Evolutionary conservation across 2,113 vertebrate genomes (phyloP), one percentile per base, ranked within the genome.

Genomic region (Daboia siamensis): DNA sequence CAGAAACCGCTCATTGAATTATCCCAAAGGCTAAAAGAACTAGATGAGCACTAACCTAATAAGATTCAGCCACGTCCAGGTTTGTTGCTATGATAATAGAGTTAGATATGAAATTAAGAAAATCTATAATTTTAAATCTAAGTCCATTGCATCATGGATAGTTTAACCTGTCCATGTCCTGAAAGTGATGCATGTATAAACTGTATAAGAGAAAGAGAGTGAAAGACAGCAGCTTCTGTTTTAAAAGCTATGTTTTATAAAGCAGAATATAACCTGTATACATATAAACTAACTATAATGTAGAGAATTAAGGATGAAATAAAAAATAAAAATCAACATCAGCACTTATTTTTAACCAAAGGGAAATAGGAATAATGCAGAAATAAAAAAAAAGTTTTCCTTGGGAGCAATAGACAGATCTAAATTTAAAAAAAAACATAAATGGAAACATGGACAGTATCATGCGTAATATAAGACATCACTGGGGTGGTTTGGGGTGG

Each of bases 1-100:
- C 90, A 93, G 93, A 56, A 93, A 91, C 87, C 48, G 87, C 74
- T 93, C 74, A 74, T 91, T 93, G 87, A 93, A 91, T 91, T 91
- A 93, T 69, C 93, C 87, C 29, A 86, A 93, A 93, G 91, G 74
- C 93, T 91, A 93, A 91, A 91, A 93, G 87, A 89, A 55, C 90
- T 89, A 91, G 90, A 93, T 91, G 90, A 91, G 51, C 46, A 13
- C 52, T 86, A 93, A 88, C 33, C 51, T 55, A 86, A 69, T 93
- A 74, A 91, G 90, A 90, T 52, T 85, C 87, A 93, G 57, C 90
- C 48, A 69, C 52, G 74, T 90, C 90, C 80, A 93, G 86, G 26
- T 86, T 56, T 86, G 90, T 51, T 86, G 87, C 93, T 91, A 64
- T 64, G 93, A 69, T 91, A 93, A 93, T 93, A 91, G 24, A 91